Conservation (phyloP, 1,140 invertebrate genomes). For the Lepidurus apus region DNA sequence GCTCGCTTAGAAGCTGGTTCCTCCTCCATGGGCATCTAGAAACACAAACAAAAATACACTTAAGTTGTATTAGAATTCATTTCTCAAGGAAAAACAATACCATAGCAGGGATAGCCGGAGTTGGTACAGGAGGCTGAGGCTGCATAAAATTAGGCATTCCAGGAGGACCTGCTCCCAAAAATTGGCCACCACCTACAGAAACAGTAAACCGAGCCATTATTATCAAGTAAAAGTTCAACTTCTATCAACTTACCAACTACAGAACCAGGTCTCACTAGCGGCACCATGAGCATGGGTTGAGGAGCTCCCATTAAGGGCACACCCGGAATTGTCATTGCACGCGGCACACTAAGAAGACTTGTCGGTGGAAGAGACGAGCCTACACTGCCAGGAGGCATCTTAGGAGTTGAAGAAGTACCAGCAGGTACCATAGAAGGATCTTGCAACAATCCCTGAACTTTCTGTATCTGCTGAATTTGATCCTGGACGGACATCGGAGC, state of each 20-base stretch:
- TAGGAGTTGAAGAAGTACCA: slow-evolving; percentile 86
- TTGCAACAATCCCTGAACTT: slow-evolving; percentile 74
- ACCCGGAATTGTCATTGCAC: slow-evolving; percentile 11
- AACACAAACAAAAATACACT: slow-evolving; percentile 44
- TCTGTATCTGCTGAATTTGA: slow-evolving; percentile 95
- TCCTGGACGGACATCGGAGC: slow-evolving; percentile 95
- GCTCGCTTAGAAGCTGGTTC: slow-evolving; percentile 82
- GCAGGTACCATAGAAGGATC: slow-evolving; percentile 52
- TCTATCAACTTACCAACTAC: slow-evolving; percentile 28
- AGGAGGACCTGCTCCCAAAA: slow-evolving; percentile 27
- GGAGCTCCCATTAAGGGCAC: slow-evolving; percentile 33
- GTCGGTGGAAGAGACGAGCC: slow-evolving; percentile 40
- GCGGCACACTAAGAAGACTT: slow-evolving; percentile 28
- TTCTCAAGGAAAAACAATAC: slow-evolving; percentile 38
- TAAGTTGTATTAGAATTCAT: too few relatives aligned
- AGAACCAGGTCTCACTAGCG: slow-evolving; percentile 4
- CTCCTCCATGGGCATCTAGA: slow-evolving; percentile 52
- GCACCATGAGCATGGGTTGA: slow-evolving; percentile 38
- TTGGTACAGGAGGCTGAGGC: slow-evolving; percentile 39
- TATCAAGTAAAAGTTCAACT: too few relatives aligned
- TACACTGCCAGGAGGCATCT: slow-evolving; percentile 49
- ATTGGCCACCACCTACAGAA: not conserved
- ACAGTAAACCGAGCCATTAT: too few relatives aligned
- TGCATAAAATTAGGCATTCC: slow-evolving; percentile 35
- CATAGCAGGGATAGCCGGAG: slow-evolving; percentile 45